Evolutionary conservation across 2,113 vertebrate species (phyloP).

Genomic region (Xiphophorus couchianus): DNA sequence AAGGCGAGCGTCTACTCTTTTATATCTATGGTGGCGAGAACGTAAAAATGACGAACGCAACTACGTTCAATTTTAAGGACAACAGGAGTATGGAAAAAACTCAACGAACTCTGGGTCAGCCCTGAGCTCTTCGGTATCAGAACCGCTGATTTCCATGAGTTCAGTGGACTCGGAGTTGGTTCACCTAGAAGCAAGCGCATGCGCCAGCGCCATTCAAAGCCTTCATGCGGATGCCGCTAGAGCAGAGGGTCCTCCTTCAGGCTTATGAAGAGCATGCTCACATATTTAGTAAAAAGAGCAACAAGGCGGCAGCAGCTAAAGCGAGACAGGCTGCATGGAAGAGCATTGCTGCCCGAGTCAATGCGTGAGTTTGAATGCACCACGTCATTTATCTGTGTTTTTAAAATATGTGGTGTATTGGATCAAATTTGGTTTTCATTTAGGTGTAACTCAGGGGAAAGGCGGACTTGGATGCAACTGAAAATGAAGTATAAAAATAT

Average conservation of each 20-base stretch:
- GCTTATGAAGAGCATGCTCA: neutral
- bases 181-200: neutral
- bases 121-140: neutral
- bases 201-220: neutral
- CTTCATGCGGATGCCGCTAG: neutral
- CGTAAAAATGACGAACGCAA: neutral
- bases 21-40: neutral
- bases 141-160: neutral
- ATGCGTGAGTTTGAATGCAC: neutral
- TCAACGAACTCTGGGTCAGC: neutral
- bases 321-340: neutral
- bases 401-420: no score
- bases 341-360: neutral
- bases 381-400: no score
- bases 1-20: neutral
- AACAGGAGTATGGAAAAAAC: neutral
- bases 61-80: neutral
- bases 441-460: conserved; percentile 1
- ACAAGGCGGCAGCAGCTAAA: neutral
- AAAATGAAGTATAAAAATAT: conserved; percentile 6
- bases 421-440: neutral
- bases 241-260: neutral
- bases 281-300: neutral
- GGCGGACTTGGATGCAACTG: neutral
- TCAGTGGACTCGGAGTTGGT: neutral